Evolutionary conservation across 2,888 invertebrate genomes (phyloP).

Genomic region (Conus canariensis): DNA sequence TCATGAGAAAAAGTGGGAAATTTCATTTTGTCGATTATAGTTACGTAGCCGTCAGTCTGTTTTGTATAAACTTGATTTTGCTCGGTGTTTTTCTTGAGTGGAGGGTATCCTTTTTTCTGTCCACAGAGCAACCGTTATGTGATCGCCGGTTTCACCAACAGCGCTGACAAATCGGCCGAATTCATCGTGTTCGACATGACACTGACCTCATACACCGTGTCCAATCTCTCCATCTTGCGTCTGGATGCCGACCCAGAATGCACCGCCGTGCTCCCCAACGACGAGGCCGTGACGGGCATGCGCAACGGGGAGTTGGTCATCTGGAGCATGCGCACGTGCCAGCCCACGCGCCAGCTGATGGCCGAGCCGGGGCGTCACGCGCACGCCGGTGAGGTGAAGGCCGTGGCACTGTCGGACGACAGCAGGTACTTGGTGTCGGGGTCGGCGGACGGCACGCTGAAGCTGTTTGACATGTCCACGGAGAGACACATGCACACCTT

Average conservation of each 20-base stretch:
- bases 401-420: slow-evolving; percentile 74
- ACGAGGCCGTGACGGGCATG: slow-evolving; percentile 78
- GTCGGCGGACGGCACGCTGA: slow-evolving; percentile 76
- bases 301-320: slow-evolving; percentile 77
- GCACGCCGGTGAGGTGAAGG: slow-evolving; percentile 76
- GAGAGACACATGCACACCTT: slow-evolving; percentile 75
- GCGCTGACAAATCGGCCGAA: slow-evolving; percentile 76
- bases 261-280: slow-evolving; percentile 75
- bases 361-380: slow-evolving; percentile 69
- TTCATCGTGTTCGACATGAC: slow-evolving; percentile 78
- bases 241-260: slow-evolving; percentile 76
- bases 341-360: slow-evolving; percentile 74
- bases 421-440: slow-evolving; percentile 75
- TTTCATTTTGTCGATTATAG: no score
- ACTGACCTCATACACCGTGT: slow-evolving; percentile 67
- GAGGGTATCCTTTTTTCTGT: neutral
- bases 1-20: no score
- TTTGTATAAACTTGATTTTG: no score
- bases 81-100: no score
- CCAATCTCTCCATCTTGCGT: slow-evolving; percentile 74
- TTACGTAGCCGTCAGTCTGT: no score
- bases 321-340: slow-evolving; percentile 76
- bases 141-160: slow-evolving; percentile 77
- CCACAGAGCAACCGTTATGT: slow-evolving; percentile 73
- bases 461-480: slow-evolving; percentile 76